phyloP scores from a whole-genome alignment of 2,888 invertebrate genomes.

The Drosophila melanosoma region DNA sequence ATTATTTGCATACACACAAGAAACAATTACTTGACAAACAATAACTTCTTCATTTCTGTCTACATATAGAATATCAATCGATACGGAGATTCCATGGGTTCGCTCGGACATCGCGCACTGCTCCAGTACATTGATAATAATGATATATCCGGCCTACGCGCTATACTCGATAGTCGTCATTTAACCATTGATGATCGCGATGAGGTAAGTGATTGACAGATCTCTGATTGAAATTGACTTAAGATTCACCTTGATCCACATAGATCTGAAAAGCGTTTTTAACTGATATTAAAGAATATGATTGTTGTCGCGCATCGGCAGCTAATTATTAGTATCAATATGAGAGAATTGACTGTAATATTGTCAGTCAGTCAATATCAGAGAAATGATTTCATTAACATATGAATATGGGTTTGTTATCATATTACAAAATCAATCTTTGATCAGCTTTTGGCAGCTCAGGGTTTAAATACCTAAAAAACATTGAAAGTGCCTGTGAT shows the following conservation, averaged over 20 bases:
- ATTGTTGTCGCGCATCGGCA: not conserved
- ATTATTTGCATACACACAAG: constrained; percentile 19
- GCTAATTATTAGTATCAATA: constrained; percentile 2
- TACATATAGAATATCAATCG: constrained; percentile 91
- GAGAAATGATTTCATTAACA: not conserved
- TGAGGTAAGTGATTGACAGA: constrained; percentile 87
- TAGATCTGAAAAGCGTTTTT: not conserved
- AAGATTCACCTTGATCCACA: constrained; percentile 6
- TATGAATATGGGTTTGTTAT: not conserved
- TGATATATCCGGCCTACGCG: constrained; percentile 91
- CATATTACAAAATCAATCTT: not conserved
- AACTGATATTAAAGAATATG: not conserved
- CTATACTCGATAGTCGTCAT: constrained; percentile 93
- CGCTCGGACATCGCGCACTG: constrained; percentile 93
- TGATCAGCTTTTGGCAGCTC: not conserved
- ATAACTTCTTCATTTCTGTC: constrained; percentile 17
- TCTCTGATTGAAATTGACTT: not conserved
- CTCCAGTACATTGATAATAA: constrained; percentile 92
- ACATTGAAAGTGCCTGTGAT: not conserved
- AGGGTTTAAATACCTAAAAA: not conserved
- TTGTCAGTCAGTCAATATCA: not conserved
- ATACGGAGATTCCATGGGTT: constrained; percentile 95
- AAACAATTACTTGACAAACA: not conserved
- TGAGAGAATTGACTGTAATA: constrained; percentile 1
- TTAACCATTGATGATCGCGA: constrained; percentile 94